A percentile compares a stretch with the other conserved stretches of the same genome.
phyloP scores from a whole-genome alignment of 2,797 vertebrate species.

The Eidolon dupreanum region DNA sequence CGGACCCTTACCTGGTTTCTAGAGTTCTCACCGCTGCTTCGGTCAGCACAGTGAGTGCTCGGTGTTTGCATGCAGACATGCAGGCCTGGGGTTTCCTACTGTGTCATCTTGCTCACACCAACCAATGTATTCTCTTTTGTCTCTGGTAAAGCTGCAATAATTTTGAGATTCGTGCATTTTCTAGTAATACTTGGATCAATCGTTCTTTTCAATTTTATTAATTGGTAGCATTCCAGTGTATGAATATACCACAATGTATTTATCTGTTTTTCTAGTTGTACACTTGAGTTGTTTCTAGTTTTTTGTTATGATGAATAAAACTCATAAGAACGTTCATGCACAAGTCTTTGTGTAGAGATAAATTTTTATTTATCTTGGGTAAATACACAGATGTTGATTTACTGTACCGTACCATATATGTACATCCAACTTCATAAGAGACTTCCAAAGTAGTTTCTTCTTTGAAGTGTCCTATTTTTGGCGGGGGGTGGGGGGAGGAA shows the following conservation, averaged over 20 bases:
- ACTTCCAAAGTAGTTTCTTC: neutral
- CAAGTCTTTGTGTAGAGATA: neutral
- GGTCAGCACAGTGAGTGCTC: neutral
- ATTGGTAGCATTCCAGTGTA: neutral
- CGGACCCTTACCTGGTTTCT: neutral
- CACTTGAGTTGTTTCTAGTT: neutral
- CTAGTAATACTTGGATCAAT: neutral
- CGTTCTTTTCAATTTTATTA: neutral
- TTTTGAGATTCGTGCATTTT: neutral
- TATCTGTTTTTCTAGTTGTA: neutral
- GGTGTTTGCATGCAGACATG: neutral
- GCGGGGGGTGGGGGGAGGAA: too few species aligned
- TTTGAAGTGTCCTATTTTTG: neutral
- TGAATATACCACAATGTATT: neutral
- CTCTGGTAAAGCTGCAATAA: neutral
- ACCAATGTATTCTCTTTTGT: neutral
- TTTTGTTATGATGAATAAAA: neutral
- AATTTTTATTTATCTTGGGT: neutral
- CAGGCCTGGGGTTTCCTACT: neutral
- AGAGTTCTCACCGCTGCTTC: neutral
- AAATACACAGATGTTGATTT: neutral
- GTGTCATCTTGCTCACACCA: neutral
- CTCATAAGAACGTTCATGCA: neutral
- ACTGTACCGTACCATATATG: neutral
- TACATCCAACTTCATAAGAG: neutral